A percentile compares a stretch with the other conserved stretches of the same genome.
phyloP scores from a whole-genome alignment of 2,888 invertebrate species.

The Therioaphis trifolii region DNA sequence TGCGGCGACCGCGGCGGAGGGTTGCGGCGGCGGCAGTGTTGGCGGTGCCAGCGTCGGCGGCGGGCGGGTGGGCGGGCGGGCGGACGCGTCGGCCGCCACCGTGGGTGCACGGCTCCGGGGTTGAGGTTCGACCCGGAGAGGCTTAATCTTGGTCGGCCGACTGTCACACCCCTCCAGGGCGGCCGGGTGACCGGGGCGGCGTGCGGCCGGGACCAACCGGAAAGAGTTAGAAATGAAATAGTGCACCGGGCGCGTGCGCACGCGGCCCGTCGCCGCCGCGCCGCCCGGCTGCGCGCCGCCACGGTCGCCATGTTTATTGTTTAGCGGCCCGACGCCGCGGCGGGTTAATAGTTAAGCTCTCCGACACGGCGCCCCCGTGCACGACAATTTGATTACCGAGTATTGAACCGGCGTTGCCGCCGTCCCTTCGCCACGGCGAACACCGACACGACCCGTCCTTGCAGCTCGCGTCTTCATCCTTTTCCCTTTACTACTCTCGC shows the following conservation, averaged over 20 bases:
- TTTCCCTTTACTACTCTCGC: slow-evolving; percentile 2
- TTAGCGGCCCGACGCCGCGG: slow-evolving; percentile 62
- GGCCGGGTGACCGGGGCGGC: slow-evolving; percentile 53
- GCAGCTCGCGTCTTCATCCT: not conserved
- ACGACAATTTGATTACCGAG: slow-evolving; percentile 63
- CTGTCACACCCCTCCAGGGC: slow-evolving; percentile 56
- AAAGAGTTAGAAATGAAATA: slow-evolving; percentile 62
- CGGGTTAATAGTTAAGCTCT: slow-evolving; percentile 63
- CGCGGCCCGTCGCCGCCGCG: slow-evolving; percentile 17
- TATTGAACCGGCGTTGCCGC: slow-evolving; percentile 58
- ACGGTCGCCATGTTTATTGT: slow-evolving; percentile 62
- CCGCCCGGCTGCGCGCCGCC: not conserved
- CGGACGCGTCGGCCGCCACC: not conserved
- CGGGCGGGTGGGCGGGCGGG: not conserved
- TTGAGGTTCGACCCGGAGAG: slow-evolving; percentile 63
- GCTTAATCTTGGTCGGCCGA: slow-evolving; percentile 60
- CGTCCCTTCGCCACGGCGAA: not conserved
- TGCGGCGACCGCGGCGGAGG: not conserved
- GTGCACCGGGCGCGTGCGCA: slow-evolving; percentile 55
- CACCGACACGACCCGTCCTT: not conserved
- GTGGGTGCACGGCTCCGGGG: slow-evolving; percentile 38
- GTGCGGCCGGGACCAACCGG: slow-evolving; percentile 61
- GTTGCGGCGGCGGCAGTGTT: not conserved
- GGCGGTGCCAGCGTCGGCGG: not conserved
- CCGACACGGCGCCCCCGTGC: slow-evolving; percentile 61